phyloP scores from a whole-genome alignment of 1,140 invertebrate genomes.

The Tetranychus urticae region DNA sequence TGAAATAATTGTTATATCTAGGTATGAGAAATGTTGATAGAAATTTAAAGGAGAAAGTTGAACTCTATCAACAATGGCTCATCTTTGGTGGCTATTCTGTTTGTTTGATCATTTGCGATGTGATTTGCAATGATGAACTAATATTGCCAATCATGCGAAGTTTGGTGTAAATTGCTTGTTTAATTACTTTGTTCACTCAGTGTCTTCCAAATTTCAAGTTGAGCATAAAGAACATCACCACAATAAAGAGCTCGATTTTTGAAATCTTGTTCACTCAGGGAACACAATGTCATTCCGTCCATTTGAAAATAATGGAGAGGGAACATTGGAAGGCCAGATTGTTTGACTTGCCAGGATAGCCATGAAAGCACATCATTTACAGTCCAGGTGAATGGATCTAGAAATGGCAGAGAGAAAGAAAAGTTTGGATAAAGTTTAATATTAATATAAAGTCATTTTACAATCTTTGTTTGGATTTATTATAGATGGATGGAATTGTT shows the following conservation, averaged over 20 bases:
- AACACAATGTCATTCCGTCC: conserved; percentile 44
- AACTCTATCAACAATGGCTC: too few species aligned
- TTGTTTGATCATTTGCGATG: too few species aligned
- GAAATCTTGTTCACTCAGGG: conserved; percentile 60
- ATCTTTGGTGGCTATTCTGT: too few species aligned
- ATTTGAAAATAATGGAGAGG: conserved; percentile 47
- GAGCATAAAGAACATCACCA: conserved; percentile 57
- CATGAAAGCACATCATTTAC: conserved; percentile 54
- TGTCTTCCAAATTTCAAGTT: conserved; percentile 75
- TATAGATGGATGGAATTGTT: not conserved
- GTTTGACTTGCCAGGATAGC: conserved; percentile 55
- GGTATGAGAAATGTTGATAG: too few species aligned
- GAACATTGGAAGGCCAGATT: conserved; percentile 35
- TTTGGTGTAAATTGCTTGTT: not conserved
- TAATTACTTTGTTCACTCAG: not conserved
- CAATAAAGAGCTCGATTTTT: conserved; percentile 47
- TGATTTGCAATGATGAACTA: too few species aligned
- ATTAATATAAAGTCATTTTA: not conserved
- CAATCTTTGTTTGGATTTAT: not conserved
- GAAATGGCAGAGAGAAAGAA: conserved; percentile 35
- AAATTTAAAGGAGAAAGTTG: too few species aligned
- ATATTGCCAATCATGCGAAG: too few species aligned
- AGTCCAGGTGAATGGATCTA: conserved; percentile 42
- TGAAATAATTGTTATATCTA: too few species aligned
- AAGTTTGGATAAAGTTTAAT: not conserved